Conservation (phyloP, 1,140 invertebrate species). For the Drosophila kohkoa region DNA sequence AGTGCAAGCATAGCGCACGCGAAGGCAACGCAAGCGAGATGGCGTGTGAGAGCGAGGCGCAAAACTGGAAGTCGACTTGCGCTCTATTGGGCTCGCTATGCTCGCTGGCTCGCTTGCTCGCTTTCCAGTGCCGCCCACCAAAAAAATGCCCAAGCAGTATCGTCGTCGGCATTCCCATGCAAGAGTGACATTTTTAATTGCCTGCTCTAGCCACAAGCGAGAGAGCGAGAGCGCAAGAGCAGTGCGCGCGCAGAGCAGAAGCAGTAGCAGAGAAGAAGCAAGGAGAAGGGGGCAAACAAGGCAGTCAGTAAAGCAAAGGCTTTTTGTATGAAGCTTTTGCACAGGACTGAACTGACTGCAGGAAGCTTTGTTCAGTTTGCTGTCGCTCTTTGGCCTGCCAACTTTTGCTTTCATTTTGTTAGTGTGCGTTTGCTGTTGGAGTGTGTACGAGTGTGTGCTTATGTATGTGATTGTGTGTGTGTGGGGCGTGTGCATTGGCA, state of each 20-base stretch:
- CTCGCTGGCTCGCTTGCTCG: slow-evolving; percentile 21
- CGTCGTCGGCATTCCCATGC: slow-evolving; percentile 65
- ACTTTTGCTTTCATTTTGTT: slow-evolving; percentile 73
- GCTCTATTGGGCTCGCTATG: slow-evolving; percentile 76
- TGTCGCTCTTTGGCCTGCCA: slow-evolving; percentile 70
- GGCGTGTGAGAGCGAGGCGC: slow-evolving; percentile 30
- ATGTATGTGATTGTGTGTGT: slow-evolving; percentile 6
- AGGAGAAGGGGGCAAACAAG: neutral
- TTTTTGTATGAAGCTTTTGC: slow-evolving; percentile 54
- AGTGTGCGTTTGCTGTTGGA: slow-evolving; percentile 36
- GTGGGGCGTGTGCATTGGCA: slow-evolving; percentile 45
- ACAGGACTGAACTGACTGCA: slow-evolving; percentile 49
- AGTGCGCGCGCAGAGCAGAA: neutral
- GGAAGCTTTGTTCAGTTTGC: slow-evolving; percentile 77
- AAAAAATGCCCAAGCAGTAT: neutral
- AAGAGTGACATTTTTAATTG: slow-evolving; percentile 82
- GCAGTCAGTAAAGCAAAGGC: neutral
- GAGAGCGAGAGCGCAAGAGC: slow-evolving; percentile 39
- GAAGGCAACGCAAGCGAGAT: slow-evolving; percentile 26
- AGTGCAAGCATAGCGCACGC: neutral
- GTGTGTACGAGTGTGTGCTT: neutral
- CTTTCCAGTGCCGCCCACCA: slow-evolving; percentile 75
- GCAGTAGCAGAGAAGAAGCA: neutral
- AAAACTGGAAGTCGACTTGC: slow-evolving; percentile 74
- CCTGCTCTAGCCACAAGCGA: slow-evolving; percentile 40